phyloP scores from a whole-genome alignment of 2,888 invertebrate species.

The Corythucha ciliata region DNA sequence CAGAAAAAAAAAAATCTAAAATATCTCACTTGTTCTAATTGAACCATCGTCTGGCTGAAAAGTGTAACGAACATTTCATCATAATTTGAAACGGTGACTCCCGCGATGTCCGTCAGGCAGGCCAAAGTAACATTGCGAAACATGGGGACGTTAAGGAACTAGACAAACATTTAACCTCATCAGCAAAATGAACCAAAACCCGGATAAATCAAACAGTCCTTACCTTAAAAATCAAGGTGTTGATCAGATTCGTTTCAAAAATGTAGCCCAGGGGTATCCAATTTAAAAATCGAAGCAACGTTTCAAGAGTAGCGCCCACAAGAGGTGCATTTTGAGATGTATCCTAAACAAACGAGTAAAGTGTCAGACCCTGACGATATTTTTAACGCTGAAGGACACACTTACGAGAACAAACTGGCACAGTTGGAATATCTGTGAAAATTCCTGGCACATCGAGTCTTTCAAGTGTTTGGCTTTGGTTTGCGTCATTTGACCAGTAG shows the following conservation, averaged over 20 bases:
- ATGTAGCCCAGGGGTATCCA: slow-evolving; percentile 99
- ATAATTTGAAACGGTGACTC: slow-evolving; percentile 79
- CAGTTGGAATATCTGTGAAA: slow-evolving; percentile 94
- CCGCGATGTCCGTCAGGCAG: slow-evolving; percentile 96
- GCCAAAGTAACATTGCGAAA: slow-evolving; percentile 97
- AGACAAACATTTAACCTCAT: slow-evolving; percentile 35
- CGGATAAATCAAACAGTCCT: slow-evolving; percentile 4
- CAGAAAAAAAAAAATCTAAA: slow-evolving; percentile 1
- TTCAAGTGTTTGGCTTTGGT: slow-evolving; percentile 98
- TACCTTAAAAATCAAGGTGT: slow-evolving; percentile 80
- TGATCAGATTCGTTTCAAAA: slow-evolving; percentile 95
- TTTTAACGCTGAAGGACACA: slow-evolving; percentile 25
- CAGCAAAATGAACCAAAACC: slow-evolving; percentile 8
- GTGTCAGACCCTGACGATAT: not conserved
- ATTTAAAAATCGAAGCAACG: slow-evolving; percentile 89
- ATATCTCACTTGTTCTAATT: slow-evolving; percentile 59
- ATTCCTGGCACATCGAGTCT: slow-evolving; percentile 98
- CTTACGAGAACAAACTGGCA: slow-evolving; percentile 88
- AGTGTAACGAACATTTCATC: slow-evolving; percentile 85
- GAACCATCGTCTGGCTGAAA: slow-evolving; percentile 85
- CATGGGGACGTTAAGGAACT: slow-evolving; percentile 93
- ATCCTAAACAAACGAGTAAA: slow-evolving; percentile 48
- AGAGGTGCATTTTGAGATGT: slow-evolving; percentile 95
- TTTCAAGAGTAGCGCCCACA: slow-evolving; percentile 92
- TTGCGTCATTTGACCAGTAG: slow-evolving; percentile 95